Evolutionary conservation across 2,113 vertebrate genomes (phyloP).

Genomic region (Hirundichthys speculiger): DNA sequence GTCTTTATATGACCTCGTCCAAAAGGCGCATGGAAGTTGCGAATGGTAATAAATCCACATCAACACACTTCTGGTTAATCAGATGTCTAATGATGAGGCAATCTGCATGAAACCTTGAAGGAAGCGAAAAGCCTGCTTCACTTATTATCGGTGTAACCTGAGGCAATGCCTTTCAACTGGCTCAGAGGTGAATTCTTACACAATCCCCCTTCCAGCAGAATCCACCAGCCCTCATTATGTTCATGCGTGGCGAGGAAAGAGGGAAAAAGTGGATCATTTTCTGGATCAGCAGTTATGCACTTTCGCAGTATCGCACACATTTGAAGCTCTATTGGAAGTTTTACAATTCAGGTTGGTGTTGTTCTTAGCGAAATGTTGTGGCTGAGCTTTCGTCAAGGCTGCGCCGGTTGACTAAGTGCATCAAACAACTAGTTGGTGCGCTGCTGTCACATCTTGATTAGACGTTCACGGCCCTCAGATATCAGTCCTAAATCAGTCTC

Average conservation of each 20-base stretch:
- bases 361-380: background rate
- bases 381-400: background rate
- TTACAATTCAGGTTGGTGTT: too few relatives aligned
- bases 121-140: constrained; percentile 22
- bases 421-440: too few relatives aligned
- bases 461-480: too few relatives aligned
- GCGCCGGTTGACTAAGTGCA: too few relatives aligned
- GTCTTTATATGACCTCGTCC: background rate
- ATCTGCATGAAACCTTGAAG: constrained; percentile 38
- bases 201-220: constrained; percentile 52
- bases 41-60: constrained; percentile 11
- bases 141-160: constrained; percentile 35
- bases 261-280: constrained; percentile 9
- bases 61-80: constrained; percentile 18
- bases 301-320: background rate
- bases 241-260: constrained; percentile 7
- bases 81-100: constrained; percentile 58
- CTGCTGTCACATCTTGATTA: too few relatives aligned
- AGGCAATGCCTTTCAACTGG: constrained; percentile 66
- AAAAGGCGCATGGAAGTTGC: background rate
- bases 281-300: background rate
- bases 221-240: constrained; percentile 39
- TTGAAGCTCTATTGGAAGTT: rapidly evolving
- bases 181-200: constrained; percentile 57
- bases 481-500: too few relatives aligned